Percentiles rank a stretch among this genome's conserved stretches.
Conservation (phyloP, 2,888 invertebrate species). For the Hofmannophila pseudospretella region DNA sequence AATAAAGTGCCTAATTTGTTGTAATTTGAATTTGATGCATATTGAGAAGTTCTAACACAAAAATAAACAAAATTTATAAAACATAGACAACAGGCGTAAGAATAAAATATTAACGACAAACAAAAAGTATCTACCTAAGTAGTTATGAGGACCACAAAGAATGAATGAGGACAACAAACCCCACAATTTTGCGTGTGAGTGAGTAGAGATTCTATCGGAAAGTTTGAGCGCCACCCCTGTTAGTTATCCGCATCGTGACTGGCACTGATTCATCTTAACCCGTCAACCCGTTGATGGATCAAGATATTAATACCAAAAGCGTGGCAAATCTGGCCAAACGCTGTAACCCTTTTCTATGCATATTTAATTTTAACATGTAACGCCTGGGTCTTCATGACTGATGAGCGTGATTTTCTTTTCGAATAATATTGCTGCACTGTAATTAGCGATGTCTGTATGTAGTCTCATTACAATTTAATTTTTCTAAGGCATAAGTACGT, state of each 20-base stretch:
- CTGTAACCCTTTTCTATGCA: slow-evolving; percentile 67
- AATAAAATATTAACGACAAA: too few species aligned
- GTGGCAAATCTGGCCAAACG: slow-evolving; percentile 70
- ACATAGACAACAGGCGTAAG: too few species aligned
- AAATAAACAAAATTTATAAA: too few species aligned
- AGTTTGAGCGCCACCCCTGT: slow-evolving; percentile 31
- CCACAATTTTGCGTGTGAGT: slow-evolving; percentile 19
- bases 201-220: slow-evolving; percentile 16
- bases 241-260: slow-evolving; percentile 48
- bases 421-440: slow-evolving; percentile 21
- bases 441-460: slow-evolving; percentile 16
- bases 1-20: too few species aligned
- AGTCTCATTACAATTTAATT: too few species aligned
- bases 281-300: slow-evolving; percentile 72
- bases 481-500: too few species aligned
- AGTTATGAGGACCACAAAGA: too few species aligned
- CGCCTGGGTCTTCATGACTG: slow-evolving; percentile 46
- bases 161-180: too few species aligned
- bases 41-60: too few species aligned
- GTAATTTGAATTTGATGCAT: too few species aligned
- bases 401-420: slow-evolving; percentile 35
- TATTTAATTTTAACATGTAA: slow-evolving; percentile 45
- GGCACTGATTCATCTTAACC: slow-evolving; percentile 68
- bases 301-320: slow-evolving; percentile 74
- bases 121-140: too few species aligned